phyloP scores from a whole-genome alignment of 2,797 vertebrate species.

The Spea hammondii region DNA sequence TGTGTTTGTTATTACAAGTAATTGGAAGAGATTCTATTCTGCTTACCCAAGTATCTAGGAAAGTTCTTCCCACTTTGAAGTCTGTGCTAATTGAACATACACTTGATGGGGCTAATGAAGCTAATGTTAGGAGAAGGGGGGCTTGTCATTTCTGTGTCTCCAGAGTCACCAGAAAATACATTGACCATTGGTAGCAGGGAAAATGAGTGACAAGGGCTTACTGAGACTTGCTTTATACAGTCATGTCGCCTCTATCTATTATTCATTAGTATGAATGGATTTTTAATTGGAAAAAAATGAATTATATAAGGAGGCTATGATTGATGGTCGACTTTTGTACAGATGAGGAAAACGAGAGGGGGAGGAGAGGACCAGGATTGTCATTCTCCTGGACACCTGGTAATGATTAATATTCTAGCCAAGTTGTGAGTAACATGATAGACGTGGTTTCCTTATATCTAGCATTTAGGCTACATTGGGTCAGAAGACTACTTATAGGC shows the following conservation, averaged over 20 bases:
- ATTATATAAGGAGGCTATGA: constrained; percentile 49
- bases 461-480: constrained; percentile 5
- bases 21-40: not conserved
- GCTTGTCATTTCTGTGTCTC: constrained; percentile 25
- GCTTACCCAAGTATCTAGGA: not conserved
- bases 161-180: constrained; percentile 18
- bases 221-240: constrained; percentile 31
- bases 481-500: no score
- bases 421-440: constrained; percentile 8
- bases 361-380: constrained; percentile 11
- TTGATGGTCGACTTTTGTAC: constrained; percentile 47
- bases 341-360: constrained; percentile 26
- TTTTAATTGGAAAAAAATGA: constrained; percentile 53
- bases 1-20: not conserved
- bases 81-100: not conserved
- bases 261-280: constrained; percentile 53
- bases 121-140: not conserved
- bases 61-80: not conserved
- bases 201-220: constrained; percentile 42
- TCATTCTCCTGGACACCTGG: constrained; percentile 40
- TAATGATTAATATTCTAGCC: constrained; percentile 23
- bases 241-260: constrained; percentile 46
- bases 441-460: constrained; percentile 15
- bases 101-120: not conserved
- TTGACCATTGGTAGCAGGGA: constrained; percentile 1